phyloP scores from a whole-genome alignment of 2,888 invertebrate genomes.

The Sminthurides aquaticus region DNA sequence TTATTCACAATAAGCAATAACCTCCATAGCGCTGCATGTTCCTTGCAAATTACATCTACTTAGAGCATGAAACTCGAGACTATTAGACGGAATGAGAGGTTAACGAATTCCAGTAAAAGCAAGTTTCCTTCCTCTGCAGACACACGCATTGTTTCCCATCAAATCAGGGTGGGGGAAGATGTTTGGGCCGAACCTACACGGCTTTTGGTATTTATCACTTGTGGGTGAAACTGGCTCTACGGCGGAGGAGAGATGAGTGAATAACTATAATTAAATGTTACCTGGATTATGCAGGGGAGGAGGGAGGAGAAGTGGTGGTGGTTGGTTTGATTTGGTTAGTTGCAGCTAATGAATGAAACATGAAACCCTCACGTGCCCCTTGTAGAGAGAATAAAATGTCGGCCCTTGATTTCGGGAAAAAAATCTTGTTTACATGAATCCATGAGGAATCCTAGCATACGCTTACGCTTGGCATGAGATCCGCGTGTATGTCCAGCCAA shows the following conservation, averaged over 20 bases:
- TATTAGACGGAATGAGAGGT: background rate
- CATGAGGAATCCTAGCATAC: too few relatives aligned
- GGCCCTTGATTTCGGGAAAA: too few relatives aligned
- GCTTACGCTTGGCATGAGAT: too few relatives aligned
- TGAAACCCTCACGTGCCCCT: constrained; percentile 6
- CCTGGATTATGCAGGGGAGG: constrained; percentile 1
- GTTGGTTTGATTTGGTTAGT: too few relatives aligned
- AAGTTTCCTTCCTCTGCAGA: background rate
- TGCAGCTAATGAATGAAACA: background rate
- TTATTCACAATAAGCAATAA: background rate
- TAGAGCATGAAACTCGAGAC: background rate
- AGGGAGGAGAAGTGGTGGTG: background rate
- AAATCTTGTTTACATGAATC: background rate
- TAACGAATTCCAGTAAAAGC: background rate
- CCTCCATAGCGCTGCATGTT: too few relatives aligned
- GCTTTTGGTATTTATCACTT: too few relatives aligned
- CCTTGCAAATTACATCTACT: background rate
- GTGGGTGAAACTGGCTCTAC: too few relatives aligned
- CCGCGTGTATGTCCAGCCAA: background rate
- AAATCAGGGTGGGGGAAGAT: background rate
- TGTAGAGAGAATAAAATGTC: background rate
- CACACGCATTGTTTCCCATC: background rate
- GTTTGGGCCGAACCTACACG: background rate
- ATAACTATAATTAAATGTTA: constrained; percentile 7
- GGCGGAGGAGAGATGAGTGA: too few relatives aligned